Evolutionary conservation across 2,797 vertebrate species (phyloP), one percentile per base, ranked within the genome.

Genomic region (Capromys pilorides): DNA sequence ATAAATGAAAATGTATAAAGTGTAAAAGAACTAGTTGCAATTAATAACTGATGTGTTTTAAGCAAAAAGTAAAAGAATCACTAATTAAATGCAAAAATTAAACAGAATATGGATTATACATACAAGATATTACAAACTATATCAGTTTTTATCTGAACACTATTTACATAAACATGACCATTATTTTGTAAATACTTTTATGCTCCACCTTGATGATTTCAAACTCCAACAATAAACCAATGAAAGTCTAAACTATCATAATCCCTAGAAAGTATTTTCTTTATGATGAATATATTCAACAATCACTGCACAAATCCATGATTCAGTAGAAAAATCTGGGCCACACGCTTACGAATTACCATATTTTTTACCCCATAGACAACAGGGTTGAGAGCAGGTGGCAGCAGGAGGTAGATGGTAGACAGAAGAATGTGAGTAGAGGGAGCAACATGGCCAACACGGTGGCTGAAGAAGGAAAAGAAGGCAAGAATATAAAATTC

Each of bases 291-390:
- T 16, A 41, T 73, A 41, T 73, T 26, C 61, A 21, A n/a, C 13
- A 78, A 22, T 82, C 59, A 79, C 10, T 62, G 13, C 3, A 59
- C 18, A 8, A 57, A 83, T 24, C 9, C 54, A 45, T 6, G 18
- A 49, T 59, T 77, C 45, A 91, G 78, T 86, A 94, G 51, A 71
- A 94, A 94, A 57, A 95, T 80, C 28, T 75, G 66, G 90, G 71
- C 66, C 66, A 95, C 88, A 10, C 0, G 6, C 4, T 81, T 62
- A 18, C 3, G 9, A 26, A 97, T 96, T 36, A 88, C 71, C 26
- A 77, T 90, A 16, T 92, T 96, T 79, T 97, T 97, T 49, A 97
- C 33, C 31, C 95, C 95, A 36, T 97, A 97, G 5, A 97, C 91
- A 78, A 95, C 49, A 69, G 95, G 96, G 49, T 94, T 97, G 22